These are phyloP conservation scores for Myotis myotis DNA, from an alignment of 2,797 vertebrate genomes.

Conservation along the genomic window DNA sequence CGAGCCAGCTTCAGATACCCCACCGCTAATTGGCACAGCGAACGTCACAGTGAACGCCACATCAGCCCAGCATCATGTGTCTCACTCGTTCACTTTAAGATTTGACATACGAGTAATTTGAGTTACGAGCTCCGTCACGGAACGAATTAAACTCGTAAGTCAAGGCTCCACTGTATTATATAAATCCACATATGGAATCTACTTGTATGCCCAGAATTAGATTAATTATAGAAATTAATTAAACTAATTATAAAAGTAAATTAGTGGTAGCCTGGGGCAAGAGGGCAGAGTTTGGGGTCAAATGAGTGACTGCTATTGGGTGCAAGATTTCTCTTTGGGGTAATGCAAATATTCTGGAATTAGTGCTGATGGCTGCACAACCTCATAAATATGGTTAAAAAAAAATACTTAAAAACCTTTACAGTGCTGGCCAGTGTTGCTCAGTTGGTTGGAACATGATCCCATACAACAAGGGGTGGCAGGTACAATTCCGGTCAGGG, in stretches of 20 bases:
- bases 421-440: neutral
- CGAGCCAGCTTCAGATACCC: no score
- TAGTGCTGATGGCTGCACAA: neutral
- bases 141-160: no score
- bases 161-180: neutral
- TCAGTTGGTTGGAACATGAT: no score
- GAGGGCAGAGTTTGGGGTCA: neutral
- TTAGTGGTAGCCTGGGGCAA: neutral
- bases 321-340: neutral
- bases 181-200: neutral
- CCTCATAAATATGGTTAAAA: neutral
- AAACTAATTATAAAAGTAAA: constrained; percentile 18
- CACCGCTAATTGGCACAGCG: no score
- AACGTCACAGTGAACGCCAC: no score
- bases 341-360: neutral
- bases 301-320: neutral
- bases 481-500: no score
- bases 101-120: no score
- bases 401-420: neutral
- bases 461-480: no score
- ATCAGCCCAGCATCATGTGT: no score
- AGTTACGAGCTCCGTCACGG: no score
- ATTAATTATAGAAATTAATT: neutral
- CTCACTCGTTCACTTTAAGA: no score
- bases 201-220: neutral